Evolutionary conservation across 1,140 invertebrate genomes (phyloP).

Genomic region (honey bee (Apis mellifera)): Amel_HAv3.1 CM009944.2:8794001-8794500

Average conservation of each 20-base stretch:
- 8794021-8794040: too few species aligned
- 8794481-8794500: too few species aligned
- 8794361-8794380: constrained; percentile 55
- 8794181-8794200: constrained; percentile 53
- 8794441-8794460: neutral
- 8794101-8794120: too few species aligned
- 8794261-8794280: constrained; percentile 59
- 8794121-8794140: neutral
- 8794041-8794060: too few species aligned
- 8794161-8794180: constrained; percentile 45
- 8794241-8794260: constrained; percentile 43
- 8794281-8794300: constrained; percentile 75
- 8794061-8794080: too few species aligned
- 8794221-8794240: constrained; percentile 80
- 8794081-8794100: neutral
- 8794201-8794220: constrained; percentile 81
- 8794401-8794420: constrained; percentile 21
- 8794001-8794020: too few species aligned
- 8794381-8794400: constrained; percentile 48
- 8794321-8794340: constrained; percentile 82
- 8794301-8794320: constrained; percentile 82
- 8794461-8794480: neutral
- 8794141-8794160: neutral
- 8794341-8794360: constrained; percentile 82
- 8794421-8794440: constrained; percentile 14